A percentile compares a stretch with the other conserved stretches of the same genome.
These are phyloP conservation scores for Aplodontia rufa DNA, from an alignment of 2,113 vertebrate species.

Conservation along the genomic window DNA sequence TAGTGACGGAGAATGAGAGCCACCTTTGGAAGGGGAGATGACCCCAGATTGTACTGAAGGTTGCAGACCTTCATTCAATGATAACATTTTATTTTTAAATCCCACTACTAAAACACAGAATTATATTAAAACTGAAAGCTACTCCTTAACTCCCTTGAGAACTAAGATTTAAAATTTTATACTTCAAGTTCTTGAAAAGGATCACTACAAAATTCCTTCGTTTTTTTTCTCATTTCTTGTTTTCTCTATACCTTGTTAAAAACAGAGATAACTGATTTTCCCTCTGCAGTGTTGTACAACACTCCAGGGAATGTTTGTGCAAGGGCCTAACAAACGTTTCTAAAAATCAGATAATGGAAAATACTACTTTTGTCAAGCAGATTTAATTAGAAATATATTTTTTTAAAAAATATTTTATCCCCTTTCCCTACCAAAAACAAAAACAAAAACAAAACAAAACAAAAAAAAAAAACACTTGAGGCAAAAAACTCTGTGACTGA, in stretches of 20 bases:
- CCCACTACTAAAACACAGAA: neutral
- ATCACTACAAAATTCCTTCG: neutral
- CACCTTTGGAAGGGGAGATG: neutral
- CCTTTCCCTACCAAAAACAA: too few species aligned
- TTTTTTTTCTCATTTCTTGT: neutral
- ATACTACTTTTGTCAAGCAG: neutral
- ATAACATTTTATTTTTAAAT: neutral
- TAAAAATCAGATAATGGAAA: neutral
- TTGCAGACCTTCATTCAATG: neutral
- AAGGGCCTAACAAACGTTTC: neutral
- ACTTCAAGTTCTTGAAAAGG: slow-evolving; percentile 2
- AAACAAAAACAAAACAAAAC: too few species aligned
- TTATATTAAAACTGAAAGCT: slow-evolving; percentile 16
- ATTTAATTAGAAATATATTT: slow-evolving; percentile 2
- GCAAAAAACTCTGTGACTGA: neutral
- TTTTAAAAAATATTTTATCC: neutral
- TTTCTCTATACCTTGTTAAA: neutral
- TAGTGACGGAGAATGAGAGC: neutral
- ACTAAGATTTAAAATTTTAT: neutral
- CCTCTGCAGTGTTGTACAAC: fast-evolving
- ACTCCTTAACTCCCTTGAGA: neutral
- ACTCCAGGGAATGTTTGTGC: neutral
- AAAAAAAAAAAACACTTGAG: neutral
- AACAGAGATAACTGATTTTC: neutral
- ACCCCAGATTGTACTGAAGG: neutral